Evolutionary conservation across 2,888 invertebrate species (phyloP), one percentile per base, ranked within the genome.

Genomic region (Ennomos fuscantarius): DNA sequence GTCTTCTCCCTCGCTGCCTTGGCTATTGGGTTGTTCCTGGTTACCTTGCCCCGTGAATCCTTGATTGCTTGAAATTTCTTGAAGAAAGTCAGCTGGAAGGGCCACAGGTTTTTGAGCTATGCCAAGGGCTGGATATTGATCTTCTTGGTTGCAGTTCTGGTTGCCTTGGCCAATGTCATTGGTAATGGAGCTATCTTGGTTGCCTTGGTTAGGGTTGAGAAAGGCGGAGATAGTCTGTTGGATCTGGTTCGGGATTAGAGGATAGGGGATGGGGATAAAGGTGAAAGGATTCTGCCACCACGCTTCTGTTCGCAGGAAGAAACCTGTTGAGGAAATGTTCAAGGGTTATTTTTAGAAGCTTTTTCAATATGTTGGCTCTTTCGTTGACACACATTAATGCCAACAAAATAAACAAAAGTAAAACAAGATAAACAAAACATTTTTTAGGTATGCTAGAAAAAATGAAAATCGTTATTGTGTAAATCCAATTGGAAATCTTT

Each of bases 71-170:
- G 66, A 64, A 8, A 59, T 60, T 51, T 64, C 66, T 43, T 55
- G 50, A 9, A 62, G 66, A 11, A 47, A 41, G 8, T 56, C 41
- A 9, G 64, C 64, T 1, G 66, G 66, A 47, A 66, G 63, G 1
- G 54, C 56, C 0, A 66, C 62, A 5, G 66, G 62, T 33, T 55
- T 55, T 24, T 58, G 61, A 1, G 39, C 40, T 8, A 46, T 37
- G 15, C 54, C 48, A 41, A 50, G 45, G 31, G 34, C 45, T 13
- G 47, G 51, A 12, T 48, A 51, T 15, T 55, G 39, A 10, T 44
- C 32, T 9, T 34, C 43, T 31, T 56, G 51, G 34, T 40, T 13
- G 24, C 8, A 13, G 8, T 48, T 33, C 12, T 35, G 54, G 11
- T 43, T 48, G 9, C 37, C 39, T 40, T 56, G 51, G 13, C 47